Percentiles rank a stretch among this genome's conserved stretches.
Conservation (phyloP, 2,797 vertebrate species). For the Hydrocynus forskahlii region DNA sequence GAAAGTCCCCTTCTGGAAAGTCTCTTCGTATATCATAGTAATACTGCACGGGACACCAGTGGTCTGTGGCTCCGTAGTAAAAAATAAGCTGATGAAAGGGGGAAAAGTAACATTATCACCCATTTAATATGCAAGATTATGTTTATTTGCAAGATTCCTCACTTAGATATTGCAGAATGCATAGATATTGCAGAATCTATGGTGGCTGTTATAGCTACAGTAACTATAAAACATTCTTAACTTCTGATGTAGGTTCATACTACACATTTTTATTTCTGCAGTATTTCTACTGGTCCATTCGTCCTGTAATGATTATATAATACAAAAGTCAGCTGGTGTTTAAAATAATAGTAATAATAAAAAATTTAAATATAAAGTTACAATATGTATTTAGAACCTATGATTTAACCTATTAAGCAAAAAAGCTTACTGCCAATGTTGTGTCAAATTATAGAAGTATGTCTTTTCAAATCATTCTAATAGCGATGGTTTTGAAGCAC, state of each 20-base stretch:
- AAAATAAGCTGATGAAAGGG: conserved; percentile 84
- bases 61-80: conserved; percentile 88
- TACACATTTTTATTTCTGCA: no score
- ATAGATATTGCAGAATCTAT: not conserved
- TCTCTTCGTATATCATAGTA: conserved; percentile 89
- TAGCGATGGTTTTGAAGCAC: not conserved
- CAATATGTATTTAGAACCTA: not conserved
- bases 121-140: not conserved
- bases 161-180: not conserved
- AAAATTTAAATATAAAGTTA: not conserved
- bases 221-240: not conserved
- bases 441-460: no score
- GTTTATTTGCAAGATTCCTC: not conserved
- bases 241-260: not conserved
- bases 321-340: not conserved
- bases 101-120: not conserved
- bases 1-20: conserved; percentile 88
- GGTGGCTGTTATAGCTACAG: not conserved
- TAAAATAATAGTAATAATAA: not conserved
- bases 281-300: not conserved
- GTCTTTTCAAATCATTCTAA: no score
- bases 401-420: not conserved
- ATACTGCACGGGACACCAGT: conserved; percentile 89
- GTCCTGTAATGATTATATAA: not conserved
- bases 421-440: not conserved